These are phyloP conservation scores for Drosophila trichaetosa DNA, from an alignment of 2,888 invertebrate genomes.

Conservation along the genomic window DNA sequence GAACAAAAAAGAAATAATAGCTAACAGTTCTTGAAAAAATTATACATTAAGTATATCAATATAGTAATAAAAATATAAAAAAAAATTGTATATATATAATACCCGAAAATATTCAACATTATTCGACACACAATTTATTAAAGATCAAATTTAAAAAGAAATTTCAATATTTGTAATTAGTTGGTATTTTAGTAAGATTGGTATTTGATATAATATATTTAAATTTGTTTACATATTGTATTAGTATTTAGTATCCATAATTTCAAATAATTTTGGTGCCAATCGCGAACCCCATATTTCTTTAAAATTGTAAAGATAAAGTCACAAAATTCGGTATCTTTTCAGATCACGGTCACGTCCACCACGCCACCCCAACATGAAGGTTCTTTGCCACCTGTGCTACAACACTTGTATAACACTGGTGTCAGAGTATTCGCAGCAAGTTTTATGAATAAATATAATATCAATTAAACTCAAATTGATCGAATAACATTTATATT, in stretches of 20 bases:
- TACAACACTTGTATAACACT: neutral
- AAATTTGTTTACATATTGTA: neutral
- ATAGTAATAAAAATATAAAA: neutral
- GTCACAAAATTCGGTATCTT: neutral
- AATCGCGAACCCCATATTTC: neutral
- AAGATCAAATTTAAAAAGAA: neutral
- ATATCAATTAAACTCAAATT: neutral
- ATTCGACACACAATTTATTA: neutral
- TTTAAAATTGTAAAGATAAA: neutral
- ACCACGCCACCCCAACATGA: neutral
- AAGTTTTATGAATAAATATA: neutral
- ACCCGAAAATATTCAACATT: neutral
- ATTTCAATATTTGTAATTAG: neutral
- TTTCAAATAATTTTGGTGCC: neutral
- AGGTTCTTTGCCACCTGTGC: neutral
- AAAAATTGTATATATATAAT: neutral
- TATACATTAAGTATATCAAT: neutral
- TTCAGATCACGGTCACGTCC: neutral
- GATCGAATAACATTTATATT: neutral
- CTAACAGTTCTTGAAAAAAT: neutral
- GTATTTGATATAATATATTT: neutral
- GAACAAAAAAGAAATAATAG: neutral
- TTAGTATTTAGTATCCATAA: neutral
- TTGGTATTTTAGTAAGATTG: neutral
- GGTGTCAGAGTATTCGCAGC: neutral